Conservation (phyloP, 2,888 invertebrate genomes). For the Polydrusus pterygomalis region DNA sequence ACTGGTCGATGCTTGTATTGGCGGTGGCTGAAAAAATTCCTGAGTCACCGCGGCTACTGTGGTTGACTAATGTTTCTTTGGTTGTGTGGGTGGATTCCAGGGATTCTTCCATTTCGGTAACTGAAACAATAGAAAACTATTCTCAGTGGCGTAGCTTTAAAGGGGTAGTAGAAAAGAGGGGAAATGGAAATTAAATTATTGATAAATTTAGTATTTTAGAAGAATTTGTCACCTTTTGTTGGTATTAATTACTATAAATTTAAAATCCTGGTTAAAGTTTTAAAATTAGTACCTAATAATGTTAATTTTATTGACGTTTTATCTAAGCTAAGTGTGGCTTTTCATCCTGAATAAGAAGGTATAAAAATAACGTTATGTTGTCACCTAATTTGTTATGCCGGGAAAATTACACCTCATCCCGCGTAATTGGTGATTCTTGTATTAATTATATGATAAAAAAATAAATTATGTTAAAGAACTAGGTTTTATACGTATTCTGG, state of each 20-base stretch:
- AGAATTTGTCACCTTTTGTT: background rate
- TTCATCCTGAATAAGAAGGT: slow-evolving; percentile 5
- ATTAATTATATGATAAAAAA: slow-evolving; percentile 5
- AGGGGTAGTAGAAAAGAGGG: too few species aligned
- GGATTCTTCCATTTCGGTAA: slow-evolving; percentile 68
- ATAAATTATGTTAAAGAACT: background rate
- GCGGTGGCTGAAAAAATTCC: slow-evolving; percentile 69
- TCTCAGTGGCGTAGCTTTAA: too few species aligned
- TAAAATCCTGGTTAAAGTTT: background rate
- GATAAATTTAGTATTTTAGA: too few species aligned
- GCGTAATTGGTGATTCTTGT: background rate
- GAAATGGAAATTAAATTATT: too few species aligned
- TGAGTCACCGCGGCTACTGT: slow-evolving; percentile 66
- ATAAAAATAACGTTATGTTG: background rate
- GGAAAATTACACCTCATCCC: slow-evolving; percentile 14
- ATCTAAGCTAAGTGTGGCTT: background rate
- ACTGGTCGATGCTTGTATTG: slow-evolving; percentile 60
- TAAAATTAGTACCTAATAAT: background rate
- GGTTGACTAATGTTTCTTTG: slow-evolving; percentile 52
- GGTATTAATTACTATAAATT: too few species aligned
- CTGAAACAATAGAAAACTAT: slow-evolving; percentile 62
- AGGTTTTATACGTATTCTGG: too few species aligned
- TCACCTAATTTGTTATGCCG: slow-evolving; percentile 11
- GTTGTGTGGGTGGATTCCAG: slow-evolving; percentile 58
- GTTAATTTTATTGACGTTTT: slow-evolving; percentile 14